phyloP scores from a whole-genome alignment of 2,888 invertebrate species.

The Nomada fabriciana region DNA sequence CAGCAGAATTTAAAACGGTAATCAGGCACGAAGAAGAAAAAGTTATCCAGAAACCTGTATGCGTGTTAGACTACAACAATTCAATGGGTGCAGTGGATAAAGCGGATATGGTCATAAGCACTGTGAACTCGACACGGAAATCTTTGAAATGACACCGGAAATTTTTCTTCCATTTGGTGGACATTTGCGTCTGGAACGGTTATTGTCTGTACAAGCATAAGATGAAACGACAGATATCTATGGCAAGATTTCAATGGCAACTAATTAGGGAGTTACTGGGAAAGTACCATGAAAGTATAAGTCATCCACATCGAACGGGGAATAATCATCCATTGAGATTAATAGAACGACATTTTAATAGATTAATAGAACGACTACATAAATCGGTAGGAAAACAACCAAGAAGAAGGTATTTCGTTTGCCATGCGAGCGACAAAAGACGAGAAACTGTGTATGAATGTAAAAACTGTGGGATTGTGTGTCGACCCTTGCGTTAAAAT shows the following conservation, averaged over 20 bases:
- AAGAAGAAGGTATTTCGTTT: slow-evolving; percentile 27
- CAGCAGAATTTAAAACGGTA: slow-evolving; percentile 34
- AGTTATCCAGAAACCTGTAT: slow-evolving; percentile 44
- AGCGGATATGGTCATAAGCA: slow-evolving; percentile 56
- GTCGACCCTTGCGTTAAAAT: slow-evolving; percentile 4
- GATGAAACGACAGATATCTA: slow-evolving; percentile 19
- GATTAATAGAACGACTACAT: too few relatives aligned
- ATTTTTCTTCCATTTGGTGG: slow-evolving; percentile 53
- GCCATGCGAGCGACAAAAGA: slow-evolving; percentile 36
- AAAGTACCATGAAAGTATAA: slow-evolving; percentile 20
- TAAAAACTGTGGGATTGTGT: too few relatives aligned
- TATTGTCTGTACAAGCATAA: slow-evolving; percentile 54
- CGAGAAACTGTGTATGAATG: neutral
- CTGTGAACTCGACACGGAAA: slow-evolving; percentile 4
- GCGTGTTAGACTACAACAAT: slow-evolving; percentile 44
- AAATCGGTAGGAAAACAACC: slow-evolving; percentile 12
- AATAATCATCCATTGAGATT: slow-evolving; percentile 25
- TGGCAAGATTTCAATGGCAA: slow-evolving; percentile 25
- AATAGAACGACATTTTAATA: slow-evolving; percentile 13
- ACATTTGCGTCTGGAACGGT: slow-evolving; percentile 57
- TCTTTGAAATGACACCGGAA: slow-evolving; percentile 41
- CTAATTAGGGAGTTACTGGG: slow-evolving; percentile 29
- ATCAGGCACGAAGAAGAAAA: slow-evolving; percentile 39
- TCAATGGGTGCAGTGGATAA: slow-evolving; percentile 54
- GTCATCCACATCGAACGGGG: slow-evolving; percentile 6